Evolutionary conservation across 2,113 vertebrate genomes (phyloP).

Genomic region (Butorides virescens): DNA sequence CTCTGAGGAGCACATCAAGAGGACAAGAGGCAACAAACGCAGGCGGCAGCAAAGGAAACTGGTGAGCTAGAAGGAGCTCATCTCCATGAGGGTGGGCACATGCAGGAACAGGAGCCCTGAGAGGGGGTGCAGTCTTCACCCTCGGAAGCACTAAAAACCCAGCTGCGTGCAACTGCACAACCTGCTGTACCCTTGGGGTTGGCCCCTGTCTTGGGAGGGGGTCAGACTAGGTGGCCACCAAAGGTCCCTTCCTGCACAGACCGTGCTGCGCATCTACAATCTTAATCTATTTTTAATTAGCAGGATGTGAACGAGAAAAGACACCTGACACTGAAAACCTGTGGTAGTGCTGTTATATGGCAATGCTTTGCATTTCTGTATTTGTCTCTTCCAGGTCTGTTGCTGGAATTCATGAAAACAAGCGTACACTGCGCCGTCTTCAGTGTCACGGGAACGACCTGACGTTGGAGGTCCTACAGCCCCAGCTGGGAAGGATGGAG

Average conservation of each 20-base stretch:
- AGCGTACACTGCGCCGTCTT: accelerated
- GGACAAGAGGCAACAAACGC: background rate
- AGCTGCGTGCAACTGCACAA: background rate
- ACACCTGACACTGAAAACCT: background rate
- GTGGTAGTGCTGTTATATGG: background rate
- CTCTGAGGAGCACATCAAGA: background rate
- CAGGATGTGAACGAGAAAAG: background rate
- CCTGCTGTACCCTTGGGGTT: background rate
- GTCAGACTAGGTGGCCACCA: no score
- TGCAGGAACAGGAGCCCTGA: background rate
- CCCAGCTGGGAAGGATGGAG: background rate
- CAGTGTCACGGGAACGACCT: background rate
- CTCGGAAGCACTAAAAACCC: background rate
- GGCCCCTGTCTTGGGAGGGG: no score
- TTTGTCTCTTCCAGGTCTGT: background rate
- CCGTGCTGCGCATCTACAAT: background rate
- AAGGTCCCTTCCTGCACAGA: background rate
- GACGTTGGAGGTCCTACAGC: background rate
- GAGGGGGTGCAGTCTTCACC: background rate
- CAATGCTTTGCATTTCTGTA: background rate
- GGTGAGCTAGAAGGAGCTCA: background rate
- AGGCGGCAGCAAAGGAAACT: background rate
- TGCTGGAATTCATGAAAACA: background rate
- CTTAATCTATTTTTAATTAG: background rate
- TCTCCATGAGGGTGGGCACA: background rate